Percentiles rank a stretch among this genome's conserved stretches.
phyloP scores from a whole-genome alignment of 2,888 invertebrate species.

The Alviniconcha strummeri region DNA sequence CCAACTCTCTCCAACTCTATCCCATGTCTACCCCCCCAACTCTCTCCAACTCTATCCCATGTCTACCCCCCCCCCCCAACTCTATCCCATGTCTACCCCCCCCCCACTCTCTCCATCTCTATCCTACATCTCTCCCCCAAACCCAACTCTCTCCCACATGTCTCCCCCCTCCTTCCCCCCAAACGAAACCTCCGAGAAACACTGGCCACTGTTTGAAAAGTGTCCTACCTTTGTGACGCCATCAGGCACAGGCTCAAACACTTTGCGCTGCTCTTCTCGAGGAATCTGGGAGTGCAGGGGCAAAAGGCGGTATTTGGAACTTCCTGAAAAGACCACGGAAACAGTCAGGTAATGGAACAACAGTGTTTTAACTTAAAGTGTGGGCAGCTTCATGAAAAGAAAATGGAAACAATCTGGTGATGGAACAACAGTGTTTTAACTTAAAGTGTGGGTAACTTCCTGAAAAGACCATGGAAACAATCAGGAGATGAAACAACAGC shows the following conservation, averaged over 20 bases:
- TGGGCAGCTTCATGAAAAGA: no score
- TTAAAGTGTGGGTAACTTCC: no score
- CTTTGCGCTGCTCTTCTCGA: constrained; percentile 92
- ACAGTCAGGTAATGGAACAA: not conserved
- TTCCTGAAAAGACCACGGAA: constrained; percentile 72
- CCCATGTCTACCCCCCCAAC: not conserved
- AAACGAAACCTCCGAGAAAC: no score
- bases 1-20: not conserved
- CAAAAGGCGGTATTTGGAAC: constrained; percentile 83
- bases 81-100: not conserved
- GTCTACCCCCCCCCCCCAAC: no score
- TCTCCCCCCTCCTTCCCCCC: constrained; percentile 32
- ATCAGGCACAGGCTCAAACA: constrained; percentile 90
- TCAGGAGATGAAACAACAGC: no score
- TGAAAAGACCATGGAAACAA: no score
- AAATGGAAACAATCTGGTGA: no score
- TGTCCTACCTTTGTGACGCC: constrained; percentile 86
- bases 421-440: no score
- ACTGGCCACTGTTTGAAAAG: no score
- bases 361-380: no score
- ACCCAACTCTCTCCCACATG: not conserved
- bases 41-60: not conserved
- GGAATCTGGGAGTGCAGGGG: constrained; percentile 99
- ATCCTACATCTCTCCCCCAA: not conserved
- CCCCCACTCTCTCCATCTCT: not conserved